Conservation (phyloP, 2,113 vertebrate species). For the Neopipo cinnamomea region DNA sequence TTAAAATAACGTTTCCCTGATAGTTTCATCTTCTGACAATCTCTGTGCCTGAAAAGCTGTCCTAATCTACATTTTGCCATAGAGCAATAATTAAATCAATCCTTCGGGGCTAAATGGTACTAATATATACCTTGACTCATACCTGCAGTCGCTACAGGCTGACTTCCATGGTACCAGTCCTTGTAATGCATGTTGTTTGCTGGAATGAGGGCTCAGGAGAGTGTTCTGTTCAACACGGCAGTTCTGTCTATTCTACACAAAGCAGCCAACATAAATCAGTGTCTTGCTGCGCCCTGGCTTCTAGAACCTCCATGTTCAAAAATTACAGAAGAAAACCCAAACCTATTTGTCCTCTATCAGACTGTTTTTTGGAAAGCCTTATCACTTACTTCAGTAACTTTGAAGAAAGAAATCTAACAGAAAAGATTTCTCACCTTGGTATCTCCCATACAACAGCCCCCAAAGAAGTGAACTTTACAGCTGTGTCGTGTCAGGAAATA, state of each 20-base stretch:
- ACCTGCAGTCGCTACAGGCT: background rate
- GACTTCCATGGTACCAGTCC: background rate
- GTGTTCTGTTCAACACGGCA: background rate
- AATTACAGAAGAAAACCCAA: background rate
- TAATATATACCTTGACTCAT: background rate
- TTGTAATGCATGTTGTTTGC: background rate
- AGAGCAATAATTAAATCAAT: background rate
- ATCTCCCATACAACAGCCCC: background rate
- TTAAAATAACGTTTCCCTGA: background rate
- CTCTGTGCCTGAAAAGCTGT: background rate
- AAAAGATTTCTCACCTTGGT: background rate
- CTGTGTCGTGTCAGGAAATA: constrained; percentile 9
- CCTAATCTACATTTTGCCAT: background rate
- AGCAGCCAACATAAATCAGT: background rate
- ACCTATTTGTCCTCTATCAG: background rate
- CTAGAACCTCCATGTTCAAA: background rate
- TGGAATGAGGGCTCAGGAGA: background rate
- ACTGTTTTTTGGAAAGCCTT: background rate
- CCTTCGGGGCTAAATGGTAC: background rate
- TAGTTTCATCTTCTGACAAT: background rate
- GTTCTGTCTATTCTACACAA: background rate
- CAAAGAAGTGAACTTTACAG: background rate
- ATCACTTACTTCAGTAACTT: background rate
- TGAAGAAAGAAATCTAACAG: background rate
- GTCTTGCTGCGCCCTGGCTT: background rate